A percentile compares a stretch with the other conserved stretches of the same genome.
phyloP scores from a whole-genome alignment of 2,797 vertebrate species.

The Dendrocincla tyrannina region DNA sequence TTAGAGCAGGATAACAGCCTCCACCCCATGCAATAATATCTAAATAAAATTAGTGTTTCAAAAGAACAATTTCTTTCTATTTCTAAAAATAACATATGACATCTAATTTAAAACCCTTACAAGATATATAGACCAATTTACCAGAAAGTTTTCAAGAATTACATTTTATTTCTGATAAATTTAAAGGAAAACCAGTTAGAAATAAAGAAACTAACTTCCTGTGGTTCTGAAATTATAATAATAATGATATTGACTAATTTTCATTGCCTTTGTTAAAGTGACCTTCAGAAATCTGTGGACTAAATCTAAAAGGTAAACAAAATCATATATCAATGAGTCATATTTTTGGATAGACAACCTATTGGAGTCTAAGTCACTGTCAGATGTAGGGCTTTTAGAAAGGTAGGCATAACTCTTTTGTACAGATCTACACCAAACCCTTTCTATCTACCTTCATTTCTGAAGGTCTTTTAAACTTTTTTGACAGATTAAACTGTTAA shows the following conservation, averaged over 20 bases:
- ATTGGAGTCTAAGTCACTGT: neutral
- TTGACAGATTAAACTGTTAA: neutral
- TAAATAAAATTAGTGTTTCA: neutral
- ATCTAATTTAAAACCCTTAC: neutral
- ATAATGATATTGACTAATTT: neutral
- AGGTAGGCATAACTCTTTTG: neutral
- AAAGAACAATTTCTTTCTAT: neutral
- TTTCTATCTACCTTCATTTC: neutral
- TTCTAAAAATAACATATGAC: neutral
- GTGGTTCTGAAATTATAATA: neutral
- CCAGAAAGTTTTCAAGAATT: neutral
- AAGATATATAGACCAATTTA: neutral
- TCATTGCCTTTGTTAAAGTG: neutral
- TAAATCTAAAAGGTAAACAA: constrained; percentile 41
- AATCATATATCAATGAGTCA: neutral
- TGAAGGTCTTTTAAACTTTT: neutral
- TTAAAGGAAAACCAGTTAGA: neutral
- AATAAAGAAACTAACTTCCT: neutral
- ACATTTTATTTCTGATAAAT: neutral
- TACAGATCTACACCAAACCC: neutral
- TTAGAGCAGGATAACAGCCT: neutral
- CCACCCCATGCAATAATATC: neutral
- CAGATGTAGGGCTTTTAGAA: neutral
- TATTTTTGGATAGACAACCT: neutral
- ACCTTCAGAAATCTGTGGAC: neutral